Percentiles rank a stretch among this genome's conserved stretches.
phyloP scores from a whole-genome alignment of 2,797 vertebrate species.

The Sphenopsis melanotis region DNA sequence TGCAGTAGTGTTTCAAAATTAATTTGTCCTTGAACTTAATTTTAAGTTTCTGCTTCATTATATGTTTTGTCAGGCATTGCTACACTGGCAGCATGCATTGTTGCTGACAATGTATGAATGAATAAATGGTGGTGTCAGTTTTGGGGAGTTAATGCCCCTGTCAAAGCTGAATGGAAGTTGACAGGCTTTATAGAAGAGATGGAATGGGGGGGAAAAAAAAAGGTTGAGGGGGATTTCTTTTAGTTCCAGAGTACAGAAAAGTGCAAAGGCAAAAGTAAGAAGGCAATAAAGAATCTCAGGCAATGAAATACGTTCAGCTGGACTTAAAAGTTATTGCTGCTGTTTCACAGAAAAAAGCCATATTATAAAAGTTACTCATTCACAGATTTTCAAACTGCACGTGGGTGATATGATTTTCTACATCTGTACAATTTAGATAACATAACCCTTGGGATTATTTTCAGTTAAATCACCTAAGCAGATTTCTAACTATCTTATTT shows the following conservation, averaged over 20 bases:
- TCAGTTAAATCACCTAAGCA: not conserved
- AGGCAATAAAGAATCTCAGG: not conserved
- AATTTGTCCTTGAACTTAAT: not conserved
- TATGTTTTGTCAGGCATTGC: not conserved
- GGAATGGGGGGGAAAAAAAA: rapidly evolving
- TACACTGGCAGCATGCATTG: not conserved
- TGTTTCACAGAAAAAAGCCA: not conserved
- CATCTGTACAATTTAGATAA: not conserved
- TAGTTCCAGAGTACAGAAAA: not conserved
- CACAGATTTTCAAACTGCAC: not conserved
- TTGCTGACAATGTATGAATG: not conserved
- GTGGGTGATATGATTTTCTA: not conserved
- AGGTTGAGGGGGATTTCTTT: not conserved
- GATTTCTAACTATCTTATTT: not conserved
- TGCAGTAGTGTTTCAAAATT: not conserved
- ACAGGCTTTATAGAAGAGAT: not conserved
- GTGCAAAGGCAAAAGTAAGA: not conserved
- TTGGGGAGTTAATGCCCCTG: not conserved
- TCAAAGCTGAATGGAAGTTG: not conserved
- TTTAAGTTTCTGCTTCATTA: not conserved
- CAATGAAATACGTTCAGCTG: not conserved
- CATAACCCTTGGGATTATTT: not conserved
- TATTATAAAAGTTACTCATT: not conserved
- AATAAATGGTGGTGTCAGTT: not conserved
- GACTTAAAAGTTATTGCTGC: not conserved